A percentile compares a stretch with the other conserved stretches of the same genome.
These are phyloP conservation scores for Amphiprion clarkii DNA, from an alignment of 2,797 vertebrate genomes.

Conservation along the genomic window DNA sequence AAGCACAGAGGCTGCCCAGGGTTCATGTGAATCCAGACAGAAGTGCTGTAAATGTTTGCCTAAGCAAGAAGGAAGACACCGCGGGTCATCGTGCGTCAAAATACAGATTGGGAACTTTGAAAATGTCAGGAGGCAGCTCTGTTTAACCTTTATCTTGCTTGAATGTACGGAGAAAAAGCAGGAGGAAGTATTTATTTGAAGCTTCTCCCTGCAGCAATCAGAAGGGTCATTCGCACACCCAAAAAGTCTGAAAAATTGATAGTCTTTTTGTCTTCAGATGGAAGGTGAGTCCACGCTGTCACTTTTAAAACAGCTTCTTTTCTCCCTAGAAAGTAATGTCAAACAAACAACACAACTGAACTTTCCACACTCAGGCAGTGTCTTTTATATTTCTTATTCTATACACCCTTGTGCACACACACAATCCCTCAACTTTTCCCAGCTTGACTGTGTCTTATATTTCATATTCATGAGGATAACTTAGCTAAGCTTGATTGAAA, in stretches of 20 bases:
- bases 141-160: conserved; percentile 64
- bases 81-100: conserved; percentile 62
- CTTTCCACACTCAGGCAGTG: conserved; percentile 31
- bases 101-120: conserved; percentile 59
- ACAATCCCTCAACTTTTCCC: conserved; percentile 60
- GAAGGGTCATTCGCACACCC: conserved; percentile 3
- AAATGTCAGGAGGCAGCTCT: conserved; percentile 74
- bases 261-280: conserved; percentile 17
- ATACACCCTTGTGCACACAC: conserved; percentile 50
- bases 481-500: conserved; percentile 85
- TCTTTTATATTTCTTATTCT: conserved; percentile 52
- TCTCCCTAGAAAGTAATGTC: background rate
- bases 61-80: conserved; percentile 56
- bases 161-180: conserved; percentile 17
- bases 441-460: conserved; percentile 68
- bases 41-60: conserved; percentile 61
- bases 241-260: background rate
- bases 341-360: conserved; percentile 42
- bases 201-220: conserved; percentile 21
- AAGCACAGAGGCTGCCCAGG: conserved; percentile 59
- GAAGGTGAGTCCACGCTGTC: background rate
- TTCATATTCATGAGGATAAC: conserved; percentile 85
- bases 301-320: conserved; percentile 2
- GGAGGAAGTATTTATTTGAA: conserved; percentile 15
- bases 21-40: conserved; percentile 56